A percentile compares a stretch with the other conserved stretches of the same genome.
These are phyloP conservation scores for Dasyornis broadbenti DNA, from an alignment of 2,113 vertebrate genomes.

Conservation along the genomic window DNA sequence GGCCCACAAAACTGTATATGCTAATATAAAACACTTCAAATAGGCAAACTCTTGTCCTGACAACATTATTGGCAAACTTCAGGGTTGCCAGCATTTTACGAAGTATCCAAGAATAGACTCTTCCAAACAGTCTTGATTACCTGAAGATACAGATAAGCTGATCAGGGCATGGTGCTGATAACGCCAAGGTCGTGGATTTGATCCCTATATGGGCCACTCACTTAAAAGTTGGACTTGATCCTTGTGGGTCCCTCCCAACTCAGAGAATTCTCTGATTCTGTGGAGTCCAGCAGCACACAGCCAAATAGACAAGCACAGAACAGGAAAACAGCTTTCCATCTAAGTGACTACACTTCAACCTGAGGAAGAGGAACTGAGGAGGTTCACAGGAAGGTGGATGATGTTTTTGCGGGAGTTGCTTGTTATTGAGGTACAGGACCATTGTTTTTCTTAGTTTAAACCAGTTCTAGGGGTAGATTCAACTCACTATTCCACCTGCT, in stretches of 20 bases:
- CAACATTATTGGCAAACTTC: not conserved
- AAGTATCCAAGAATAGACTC: not conserved
- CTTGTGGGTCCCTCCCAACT: not conserved
- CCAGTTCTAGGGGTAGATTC: not conserved
- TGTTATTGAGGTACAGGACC: not conserved
- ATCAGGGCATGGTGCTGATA: not conserved
- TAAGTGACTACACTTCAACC: not conserved
- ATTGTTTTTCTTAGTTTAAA: not conserved
- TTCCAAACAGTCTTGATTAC: not conserved
- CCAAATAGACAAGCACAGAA: not conserved
- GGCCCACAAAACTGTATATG: not conserved
- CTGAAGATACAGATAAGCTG: not conserved
- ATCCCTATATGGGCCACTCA: not conserved
- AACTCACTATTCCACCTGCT: not conserved
- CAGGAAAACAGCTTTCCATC: not conserved
- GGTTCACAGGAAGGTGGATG: not conserved
- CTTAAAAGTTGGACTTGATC: not conserved
- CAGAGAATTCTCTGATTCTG: not conserved
- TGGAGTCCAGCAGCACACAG: not conserved
- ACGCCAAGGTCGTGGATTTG: fast-evolving
- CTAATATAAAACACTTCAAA: not conserved
- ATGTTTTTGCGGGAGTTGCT: not conserved
- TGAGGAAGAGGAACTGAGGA: not conserved
- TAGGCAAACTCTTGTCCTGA: not conserved
- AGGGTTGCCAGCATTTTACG: not conserved